These are phyloP conservation scores for Bimastos eiseni DNA, from an alignment of 2,888 invertebrate genomes.

Conservation along the genomic window DNA sequence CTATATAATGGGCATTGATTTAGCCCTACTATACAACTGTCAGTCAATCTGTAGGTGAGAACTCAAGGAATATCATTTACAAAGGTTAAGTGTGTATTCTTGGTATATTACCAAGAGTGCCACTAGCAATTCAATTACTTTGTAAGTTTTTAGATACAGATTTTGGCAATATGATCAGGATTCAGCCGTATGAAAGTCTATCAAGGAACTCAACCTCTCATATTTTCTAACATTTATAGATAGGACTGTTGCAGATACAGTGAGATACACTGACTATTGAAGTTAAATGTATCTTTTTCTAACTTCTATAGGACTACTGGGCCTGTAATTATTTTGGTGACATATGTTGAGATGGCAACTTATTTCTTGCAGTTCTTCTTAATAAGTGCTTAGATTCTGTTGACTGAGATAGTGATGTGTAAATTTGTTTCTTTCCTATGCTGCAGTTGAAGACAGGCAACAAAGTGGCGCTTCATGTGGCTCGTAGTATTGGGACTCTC, in stretches of 20 bases:
- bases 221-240: no score
- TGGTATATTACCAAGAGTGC: neutral
- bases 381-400: neutral
- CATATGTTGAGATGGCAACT: neutral
- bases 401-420: neutral
- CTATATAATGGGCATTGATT: no score
- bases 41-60: no score
- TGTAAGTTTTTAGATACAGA: neutral
- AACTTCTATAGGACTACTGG: no score
- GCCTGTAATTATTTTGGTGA: neutral
- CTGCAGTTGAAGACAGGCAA: slow-evolving; percentile 21
- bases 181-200: neutral
- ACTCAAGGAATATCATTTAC: no score
- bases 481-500: slow-evolving; percentile 38
- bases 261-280: no score
- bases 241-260: no score
- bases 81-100: neutral
- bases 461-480: slow-evolving; percentile 39
- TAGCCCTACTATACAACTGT: no score
- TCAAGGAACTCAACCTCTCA: neutral
- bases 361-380: neutral
- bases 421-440: neutral
- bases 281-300: no score
- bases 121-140: neutral
- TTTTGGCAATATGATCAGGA: neutral